These are phyloP conservation scores for Malthinus flaveolus DNA, from an alignment of 2,888 invertebrate genomes.

Conservation along the genomic window DNA sequence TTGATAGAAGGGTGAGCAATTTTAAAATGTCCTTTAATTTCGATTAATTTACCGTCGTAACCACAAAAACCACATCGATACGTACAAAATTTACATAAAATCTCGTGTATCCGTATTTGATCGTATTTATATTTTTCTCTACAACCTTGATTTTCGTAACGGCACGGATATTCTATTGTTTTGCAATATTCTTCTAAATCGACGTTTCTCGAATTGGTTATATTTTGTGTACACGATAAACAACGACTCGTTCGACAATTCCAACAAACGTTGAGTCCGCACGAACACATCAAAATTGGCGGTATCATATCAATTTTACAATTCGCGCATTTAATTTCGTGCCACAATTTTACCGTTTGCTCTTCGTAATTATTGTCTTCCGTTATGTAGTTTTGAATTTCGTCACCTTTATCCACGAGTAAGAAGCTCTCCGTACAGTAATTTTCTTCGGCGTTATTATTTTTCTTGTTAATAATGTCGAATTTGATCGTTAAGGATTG, in stretches of 20 bases:
- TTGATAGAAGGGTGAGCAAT: slow-evolving; percentile 24
- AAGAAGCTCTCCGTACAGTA: too few relatives aligned
- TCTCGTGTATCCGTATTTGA: slow-evolving; percentile 25
- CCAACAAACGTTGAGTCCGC: slow-evolving; percentile 19
- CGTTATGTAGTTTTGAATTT: neutral
- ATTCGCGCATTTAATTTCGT: slow-evolving; percentile 15
- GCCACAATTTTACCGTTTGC: neutral
- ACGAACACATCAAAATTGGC: slow-evolving; percentile 23
- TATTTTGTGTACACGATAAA: slow-evolving; percentile 9
- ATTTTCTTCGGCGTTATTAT: neutral
- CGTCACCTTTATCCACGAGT: neutral
- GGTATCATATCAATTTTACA: slow-evolving; percentile 23
- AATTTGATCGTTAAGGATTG: neutral
- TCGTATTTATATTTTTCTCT: slow-evolving; percentile 8
- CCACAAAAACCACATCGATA: slow-evolving; percentile 22
- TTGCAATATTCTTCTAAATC: slow-evolving; percentile 20
- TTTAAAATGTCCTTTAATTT: slow-evolving; percentile 23
- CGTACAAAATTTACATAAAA: slow-evolving; percentile 14
- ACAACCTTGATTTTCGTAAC: slow-evolving; percentile 21
- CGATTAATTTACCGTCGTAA: slow-evolving; percentile 15
- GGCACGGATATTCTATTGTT: slow-evolving; percentile 22
- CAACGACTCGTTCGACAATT: slow-evolving; percentile 13
- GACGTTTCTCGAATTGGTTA: slow-evolving; percentile 20
- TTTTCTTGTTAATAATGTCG: neutral
- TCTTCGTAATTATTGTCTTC: neutral